Conservation (phyloP, 2,797 vertebrate species). For the Anabas testudineus region DNA sequence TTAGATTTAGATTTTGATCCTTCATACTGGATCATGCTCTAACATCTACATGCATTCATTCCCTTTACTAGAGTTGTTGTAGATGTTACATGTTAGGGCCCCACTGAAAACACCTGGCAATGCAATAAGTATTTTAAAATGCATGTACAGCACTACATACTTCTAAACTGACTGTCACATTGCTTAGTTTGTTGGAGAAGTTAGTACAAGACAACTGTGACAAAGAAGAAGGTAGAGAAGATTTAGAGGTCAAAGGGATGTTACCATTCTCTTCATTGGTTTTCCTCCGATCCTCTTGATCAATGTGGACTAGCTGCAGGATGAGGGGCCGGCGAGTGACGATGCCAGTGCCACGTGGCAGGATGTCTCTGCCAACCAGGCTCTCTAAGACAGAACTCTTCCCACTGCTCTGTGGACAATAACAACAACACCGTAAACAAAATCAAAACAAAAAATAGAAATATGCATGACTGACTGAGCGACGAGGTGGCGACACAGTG, state of each 20-base stretch:
- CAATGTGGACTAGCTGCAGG: constrained; percentile 95
- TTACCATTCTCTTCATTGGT: constrained; percentile 95
- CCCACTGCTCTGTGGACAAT: constrained; percentile 94
- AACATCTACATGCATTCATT: no score
- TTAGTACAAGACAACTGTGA: background rate
- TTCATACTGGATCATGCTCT: no score
- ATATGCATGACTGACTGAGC: background rate
- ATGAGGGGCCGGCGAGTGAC: constrained; percentile 97
- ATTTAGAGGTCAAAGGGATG: background rate
- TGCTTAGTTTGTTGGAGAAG: background rate
- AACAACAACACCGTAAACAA: constrained; percentile 42
- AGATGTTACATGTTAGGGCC: background rate
- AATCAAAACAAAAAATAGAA: background rate
- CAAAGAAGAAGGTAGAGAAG: background rate
- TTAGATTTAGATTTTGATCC: no score
- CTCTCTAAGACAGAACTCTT: constrained; percentile 99
- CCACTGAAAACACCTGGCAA: background rate
- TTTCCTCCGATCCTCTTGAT: constrained; percentile 92
- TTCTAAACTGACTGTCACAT: background rate
- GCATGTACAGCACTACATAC: background rate
- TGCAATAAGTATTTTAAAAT: background rate
- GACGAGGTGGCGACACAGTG: background rate
- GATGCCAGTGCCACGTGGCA: constrained; percentile 95
- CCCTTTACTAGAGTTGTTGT: background rate
- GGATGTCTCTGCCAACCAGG: constrained; percentile 94